Evolutionary conservation across 1,140 invertebrate genomes (phyloP), one percentile per base, ranked within the genome.

Genomic region (Drosophila erecta): DNA sequence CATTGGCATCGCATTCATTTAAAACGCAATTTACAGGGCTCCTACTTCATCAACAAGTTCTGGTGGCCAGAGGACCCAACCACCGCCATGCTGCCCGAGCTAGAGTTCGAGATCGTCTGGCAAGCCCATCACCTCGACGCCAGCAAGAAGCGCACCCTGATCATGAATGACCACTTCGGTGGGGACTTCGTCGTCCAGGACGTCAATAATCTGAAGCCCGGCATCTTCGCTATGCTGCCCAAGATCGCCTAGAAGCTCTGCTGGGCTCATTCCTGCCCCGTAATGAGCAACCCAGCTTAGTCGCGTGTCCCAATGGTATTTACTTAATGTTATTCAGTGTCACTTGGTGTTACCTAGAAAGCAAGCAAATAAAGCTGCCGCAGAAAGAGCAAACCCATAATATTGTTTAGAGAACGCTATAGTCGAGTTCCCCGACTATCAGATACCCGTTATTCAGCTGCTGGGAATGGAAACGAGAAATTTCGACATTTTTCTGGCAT

Each of bases 51-150:
- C 40, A 90, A 91, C 62, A 90, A 89, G 38, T 90, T 92, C 72
- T 92, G 90, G 90, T 83, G 81, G 79, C 90, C 90, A 1, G 90
- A 92, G 56, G 90, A 92, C 61, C 60, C 87, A 41, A 75, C 90
- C 7, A 76, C 79, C 3, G 74, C 87, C n/a, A 90, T 79, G 1
- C 62, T 90, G 40, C 90, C 90, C 0, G 90, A 92, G 30, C 27
- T 90, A 17, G 84, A 91, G 38, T 91, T 91, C 43, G 86, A 91
- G 2, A 70, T 92, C 15, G 53, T 60, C 20, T 86, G 87, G 75
- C 47, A 69, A 15, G 86, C 81, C 11, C 50, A 54, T 24, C 66
- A 47, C n/a, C 14, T 91, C 37, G 90, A 91, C 61, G 73, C 86
- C 20, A 64, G 7, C 53, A 90, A 83, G 66, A 85, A 91, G 51